Conservation (phyloP, 2,888 invertebrate genomes). For the Selenia dentaria region DNA sequence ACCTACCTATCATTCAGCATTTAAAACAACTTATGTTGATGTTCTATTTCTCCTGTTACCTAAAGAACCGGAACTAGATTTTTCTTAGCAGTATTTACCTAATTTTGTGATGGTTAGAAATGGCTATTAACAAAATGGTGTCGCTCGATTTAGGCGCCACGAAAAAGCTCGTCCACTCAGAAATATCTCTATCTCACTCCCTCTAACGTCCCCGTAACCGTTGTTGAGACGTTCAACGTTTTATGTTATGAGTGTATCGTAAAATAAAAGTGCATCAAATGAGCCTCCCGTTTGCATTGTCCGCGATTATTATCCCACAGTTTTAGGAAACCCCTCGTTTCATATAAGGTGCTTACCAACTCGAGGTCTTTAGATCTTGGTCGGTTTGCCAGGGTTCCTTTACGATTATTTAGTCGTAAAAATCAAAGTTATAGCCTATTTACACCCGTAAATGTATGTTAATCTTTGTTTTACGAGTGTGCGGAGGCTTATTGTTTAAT, state of each 20-base stretch:
- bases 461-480: slow-evolving; percentile 83
- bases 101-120: background rate
- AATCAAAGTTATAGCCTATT: slow-evolving; percentile 85
- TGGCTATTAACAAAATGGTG: background rate
- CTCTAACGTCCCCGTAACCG: slow-evolving; percentile 62
- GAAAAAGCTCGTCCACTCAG: slow-evolving; percentile 16
- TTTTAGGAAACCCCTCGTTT: slow-evolving; percentile 44
- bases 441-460: slow-evolving; percentile 83
- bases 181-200: slow-evolving; percentile 36
- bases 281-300: slow-evolving; percentile 79
- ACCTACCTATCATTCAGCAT: slow-evolving; percentile 50
- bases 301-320: slow-evolving; percentile 68
- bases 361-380: slow-evolving; percentile 44
- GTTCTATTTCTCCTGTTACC: background rate
- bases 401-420: slow-evolving; percentile 86
- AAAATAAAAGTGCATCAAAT: slow-evolving; percentile 84
- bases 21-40: slow-evolving; percentile 41
- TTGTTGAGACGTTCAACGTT: slow-evolving; percentile 80
- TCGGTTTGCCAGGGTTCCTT: slow-evolving; percentile 74
- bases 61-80: no score
- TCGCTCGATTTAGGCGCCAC: slow-evolving; percentile 4
- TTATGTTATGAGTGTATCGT: slow-evolving; percentile 81
- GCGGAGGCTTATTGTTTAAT: slow-evolving; percentile 80
- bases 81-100: no score
- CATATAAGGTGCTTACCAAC: slow-evolving; percentile 41